Base-by-base conservation (phyloP, 2,888 invertebrate species). In the Amphimallon solstitiale region DNA sequence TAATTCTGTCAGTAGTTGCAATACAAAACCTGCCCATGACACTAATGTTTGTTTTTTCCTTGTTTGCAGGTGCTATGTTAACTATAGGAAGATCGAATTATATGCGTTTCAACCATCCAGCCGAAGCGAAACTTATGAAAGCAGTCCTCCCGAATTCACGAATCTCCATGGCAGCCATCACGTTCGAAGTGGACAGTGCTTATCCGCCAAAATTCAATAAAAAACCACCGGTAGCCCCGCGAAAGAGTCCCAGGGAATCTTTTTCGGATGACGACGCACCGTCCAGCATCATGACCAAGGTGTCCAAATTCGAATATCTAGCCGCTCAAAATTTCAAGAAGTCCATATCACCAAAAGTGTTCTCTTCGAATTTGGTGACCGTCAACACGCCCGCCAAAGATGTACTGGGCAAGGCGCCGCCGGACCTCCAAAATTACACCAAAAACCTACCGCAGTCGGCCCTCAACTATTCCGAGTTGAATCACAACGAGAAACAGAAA, bases 71-170 rank as follows among this genome's bases (percentile, higher is more conserved):
- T 76, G 94, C 93, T 79, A 95, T 95, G 93, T 84, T 96, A 70
- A 94, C 94, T 59, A 90, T 97, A 74, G 96, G 96, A 23, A 88
- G 94, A 54, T 94, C 95, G 59, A 95, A 94, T 82, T 94, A 94
- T 83, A 89, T 96, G 82, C 90, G 96, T 43, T 96, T 95, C 85
- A 95, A 96, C 83, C 93, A 95, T 81, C 96, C 96, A 0, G 92
- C 92, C 60, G 94, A 95, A 79, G 95, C 95, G 2, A 90, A 91
- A 80, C 86, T 93, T 74, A 92, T 95, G 87, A 93, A 93, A 81
- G 92, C 93, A 0, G 91, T 92, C 3, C 85, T 94, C 69, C 92
- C 92, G 0, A 89, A 92, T 66, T 88, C 90, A 1, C 81, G 92
- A 78, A 90, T 92, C 69, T 92, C 92, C 49, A 91, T 92, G 90